phyloP scores from a whole-genome alignment of 2,113 vertebrate genomes.

The Stomatorhinus ivindoensis region DNA sequence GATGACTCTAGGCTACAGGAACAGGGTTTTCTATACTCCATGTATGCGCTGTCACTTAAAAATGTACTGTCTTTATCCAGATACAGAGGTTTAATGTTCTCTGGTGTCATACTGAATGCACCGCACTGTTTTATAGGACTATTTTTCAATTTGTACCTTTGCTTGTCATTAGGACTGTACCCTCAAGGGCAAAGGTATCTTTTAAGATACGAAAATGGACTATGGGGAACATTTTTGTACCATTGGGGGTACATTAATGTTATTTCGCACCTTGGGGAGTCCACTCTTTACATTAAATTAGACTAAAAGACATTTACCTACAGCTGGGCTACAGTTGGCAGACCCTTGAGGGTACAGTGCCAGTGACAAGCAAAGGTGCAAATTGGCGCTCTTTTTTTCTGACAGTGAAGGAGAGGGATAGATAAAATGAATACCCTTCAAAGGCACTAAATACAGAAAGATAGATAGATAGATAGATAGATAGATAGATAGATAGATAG shows the following conservation, averaged over 20 bases:
- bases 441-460: neutral
- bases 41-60: neutral
- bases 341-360: neutral
- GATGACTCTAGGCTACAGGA: neutral
- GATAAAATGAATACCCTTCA: neutral
- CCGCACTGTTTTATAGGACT: neutral
- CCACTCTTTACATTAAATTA: neutral
- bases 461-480: no score
- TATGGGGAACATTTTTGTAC: neutral
- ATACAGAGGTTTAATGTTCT: neutral
- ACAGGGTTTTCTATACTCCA: neutral
- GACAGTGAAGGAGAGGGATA: neutral
- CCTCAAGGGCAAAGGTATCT: no score
- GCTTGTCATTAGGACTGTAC: no score
- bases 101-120: neutral
- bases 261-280: neutral
- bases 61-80: neutral
- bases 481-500: no score
- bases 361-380: neutral
- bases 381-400: neutral
- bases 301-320: neutral
- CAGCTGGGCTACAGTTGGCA: neutral
- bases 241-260: neutral
- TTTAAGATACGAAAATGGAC: neutral
- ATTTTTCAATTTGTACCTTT: neutral